Conservation (phyloP, 37 sponge, comb jelly and placozoan species). For the Chondrilla cf. caribensis region DNA sequence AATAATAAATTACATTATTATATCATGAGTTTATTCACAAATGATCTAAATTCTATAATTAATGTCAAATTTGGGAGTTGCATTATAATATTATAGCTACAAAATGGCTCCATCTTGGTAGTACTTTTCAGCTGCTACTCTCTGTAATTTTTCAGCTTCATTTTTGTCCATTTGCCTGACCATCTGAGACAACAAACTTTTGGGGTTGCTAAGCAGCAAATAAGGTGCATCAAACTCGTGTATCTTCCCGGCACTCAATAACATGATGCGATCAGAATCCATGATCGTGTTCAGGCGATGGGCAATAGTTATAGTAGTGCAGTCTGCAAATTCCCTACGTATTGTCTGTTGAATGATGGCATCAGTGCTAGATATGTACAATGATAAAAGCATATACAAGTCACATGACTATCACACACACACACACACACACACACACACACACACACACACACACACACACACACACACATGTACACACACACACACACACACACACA, state of each 20-base stretch:
- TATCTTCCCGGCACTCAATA: slow-evolving; percentile 32
- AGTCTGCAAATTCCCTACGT: slow-evolving; percentile 41
- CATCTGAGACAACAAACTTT: slow-evolving; percentile 15
- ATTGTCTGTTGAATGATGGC: slow-evolving; percentile 56
- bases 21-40: no score
- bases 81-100: no score
- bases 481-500: neutral
- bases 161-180: neutral
- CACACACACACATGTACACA: neutral
- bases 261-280: slow-evolving; percentile 70
- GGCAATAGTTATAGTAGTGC: slow-evolving; percentile 65
- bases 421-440: no score
- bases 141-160: slow-evolving; percentile 16
- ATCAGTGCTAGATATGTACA: slow-evolving; percentile 48
- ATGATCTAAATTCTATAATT: no score
- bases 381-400: no score
- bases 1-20: no score
- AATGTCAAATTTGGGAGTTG: no score
- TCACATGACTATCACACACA: no score
- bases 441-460: neutral
- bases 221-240: slow-evolving; percentile 46
- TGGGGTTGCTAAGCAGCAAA: slow-evolving; percentile 20
- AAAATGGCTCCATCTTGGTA: no score
- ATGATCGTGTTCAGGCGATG: slow-evolving; percentile 75
- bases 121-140: slow-evolving; percentile 40